phyloP scores from a whole-genome alignment of 53 echinoderm and acorn worm species.

The Paracentrotus lividus region DNA sequence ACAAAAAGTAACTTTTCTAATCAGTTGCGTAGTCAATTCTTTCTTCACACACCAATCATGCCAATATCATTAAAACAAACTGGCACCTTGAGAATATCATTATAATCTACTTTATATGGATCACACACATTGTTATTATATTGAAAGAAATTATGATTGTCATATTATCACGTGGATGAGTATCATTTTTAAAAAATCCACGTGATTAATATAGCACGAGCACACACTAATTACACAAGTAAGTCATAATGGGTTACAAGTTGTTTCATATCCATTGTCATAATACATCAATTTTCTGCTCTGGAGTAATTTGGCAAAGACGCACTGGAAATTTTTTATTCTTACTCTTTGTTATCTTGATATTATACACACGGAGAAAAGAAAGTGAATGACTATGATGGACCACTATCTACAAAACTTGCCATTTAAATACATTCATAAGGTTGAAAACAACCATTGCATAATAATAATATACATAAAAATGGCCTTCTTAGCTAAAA shows the following conservation, averaged over 20 bases:
- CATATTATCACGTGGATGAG: slow-evolving; percentile 2
- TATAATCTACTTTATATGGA: not conserved
- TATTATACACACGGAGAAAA: no score
- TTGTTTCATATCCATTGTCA: not conserved
- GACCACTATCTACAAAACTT: no score
- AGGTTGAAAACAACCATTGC: no score
- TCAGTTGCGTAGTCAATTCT: not conserved
- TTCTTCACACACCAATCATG: no score
- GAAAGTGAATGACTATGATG: no score
- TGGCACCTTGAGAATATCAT: not conserved
- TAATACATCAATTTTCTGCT: not conserved
- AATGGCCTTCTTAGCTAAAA: no score
- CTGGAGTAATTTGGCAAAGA: slow-evolving; percentile 9
- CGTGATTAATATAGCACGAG: not conserved
- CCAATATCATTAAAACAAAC: not conserved
- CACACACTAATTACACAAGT: slow-evolving; percentile 6
- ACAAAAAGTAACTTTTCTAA: no score
- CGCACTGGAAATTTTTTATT: not conserved
- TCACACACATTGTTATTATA: slow-evolving; percentile 6
- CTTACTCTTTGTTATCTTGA: no score
- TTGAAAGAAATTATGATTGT: not conserved
- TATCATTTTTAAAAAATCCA: not conserved
- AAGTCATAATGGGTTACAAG: not conserved
- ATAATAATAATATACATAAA: no score
- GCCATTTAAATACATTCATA: no score